Evolutionary conservation across 2,113 vertebrate species (phyloP).

Genomic region (Dasyornis broadbenti): DNA sequence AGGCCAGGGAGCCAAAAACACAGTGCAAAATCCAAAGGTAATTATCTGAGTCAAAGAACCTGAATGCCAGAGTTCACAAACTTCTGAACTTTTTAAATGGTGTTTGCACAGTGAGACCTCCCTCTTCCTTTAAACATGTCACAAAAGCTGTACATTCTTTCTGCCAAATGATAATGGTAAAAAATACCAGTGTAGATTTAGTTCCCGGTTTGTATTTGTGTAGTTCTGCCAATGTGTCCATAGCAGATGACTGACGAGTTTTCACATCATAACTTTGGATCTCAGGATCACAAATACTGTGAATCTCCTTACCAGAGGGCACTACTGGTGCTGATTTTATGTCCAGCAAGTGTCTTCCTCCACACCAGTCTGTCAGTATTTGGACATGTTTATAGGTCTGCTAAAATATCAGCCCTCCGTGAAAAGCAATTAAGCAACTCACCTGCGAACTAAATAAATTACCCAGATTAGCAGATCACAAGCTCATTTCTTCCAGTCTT

Average conservation of each 20-base stretch:
- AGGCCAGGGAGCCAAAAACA: conserved; percentile 54
- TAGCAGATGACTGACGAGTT: background rate
- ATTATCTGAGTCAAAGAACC: conserved; percentile 56
- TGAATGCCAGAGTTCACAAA: conserved; percentile 47
- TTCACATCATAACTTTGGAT: background rate
- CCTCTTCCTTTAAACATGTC: background rate
- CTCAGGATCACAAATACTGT: background rate
- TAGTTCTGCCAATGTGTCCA: background rate
- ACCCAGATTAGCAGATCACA: background rate
- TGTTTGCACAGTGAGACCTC: background rate
- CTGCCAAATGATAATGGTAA: background rate
- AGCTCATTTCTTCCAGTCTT: background rate
- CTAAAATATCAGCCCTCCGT: background rate
- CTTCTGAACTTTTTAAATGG: conserved; percentile 26
- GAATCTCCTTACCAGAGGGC: background rate
- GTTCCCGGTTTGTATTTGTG: background rate
- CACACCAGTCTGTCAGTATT: background rate
- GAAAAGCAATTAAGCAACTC: background rate
- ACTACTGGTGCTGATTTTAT: background rate
- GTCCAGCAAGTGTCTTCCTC: background rate
- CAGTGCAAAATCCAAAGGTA: conserved; percentile 54
- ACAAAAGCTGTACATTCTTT: background rate
- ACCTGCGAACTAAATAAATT: background rate
- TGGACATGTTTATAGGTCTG: background rate
- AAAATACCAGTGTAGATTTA: background rate